Base-by-base conservation (phyloP, 2,888 invertebrate species). In the Eristalinus aeneus region DNA sequence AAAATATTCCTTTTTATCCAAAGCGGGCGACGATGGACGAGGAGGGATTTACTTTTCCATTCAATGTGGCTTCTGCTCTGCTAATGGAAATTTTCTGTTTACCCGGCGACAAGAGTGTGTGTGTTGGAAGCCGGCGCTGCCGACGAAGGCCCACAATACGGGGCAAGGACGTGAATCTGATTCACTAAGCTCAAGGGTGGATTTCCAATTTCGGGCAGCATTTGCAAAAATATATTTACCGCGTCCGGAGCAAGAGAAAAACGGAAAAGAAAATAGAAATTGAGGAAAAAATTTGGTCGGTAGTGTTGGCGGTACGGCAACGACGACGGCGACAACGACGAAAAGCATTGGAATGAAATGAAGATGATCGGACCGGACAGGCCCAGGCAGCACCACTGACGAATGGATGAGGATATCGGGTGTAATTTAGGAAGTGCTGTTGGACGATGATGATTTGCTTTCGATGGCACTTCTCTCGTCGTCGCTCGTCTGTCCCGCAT, bases 81-180 rank as follows among this genome's bases (percentile, higher is more conserved):
- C 86, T 86, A 86, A 86, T 86, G 86, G 86, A 77, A 86, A 86
- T 56, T 82, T 82, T 86, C 86, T 86, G 86, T 86, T 86, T 86
- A 71, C 81, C 64, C 53, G 73, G 79, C 27, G 27, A 71, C 69
- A 31, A 31, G 22, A 34, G n/a, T 53, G 31, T n/a, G 23, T 34
- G 20, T 31, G 54, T 58, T 56, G 34, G 74, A 74, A 64, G 54
- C 58, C 39, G 58, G 39, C 39, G 36, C 82, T 71, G 23, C 74
- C 22, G 71, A 83, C 63, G 54, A 27, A 27, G 27, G 58, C 56
- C 60, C 22, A 34, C 23, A 64, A 32, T 2, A 20, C 67, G 23
- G 32, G n/a, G n/a, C 58, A 60, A 61, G 53, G 72, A 79, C 65
- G 34, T 79, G 68, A 63, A 73, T 74, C 39, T 53, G 60, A 80